Percentiles rank a stretch among this genome's conserved stretches.
Conservation (phyloP, 1,140 invertebrate genomes). For the Eubasilissa regina region DNA sequence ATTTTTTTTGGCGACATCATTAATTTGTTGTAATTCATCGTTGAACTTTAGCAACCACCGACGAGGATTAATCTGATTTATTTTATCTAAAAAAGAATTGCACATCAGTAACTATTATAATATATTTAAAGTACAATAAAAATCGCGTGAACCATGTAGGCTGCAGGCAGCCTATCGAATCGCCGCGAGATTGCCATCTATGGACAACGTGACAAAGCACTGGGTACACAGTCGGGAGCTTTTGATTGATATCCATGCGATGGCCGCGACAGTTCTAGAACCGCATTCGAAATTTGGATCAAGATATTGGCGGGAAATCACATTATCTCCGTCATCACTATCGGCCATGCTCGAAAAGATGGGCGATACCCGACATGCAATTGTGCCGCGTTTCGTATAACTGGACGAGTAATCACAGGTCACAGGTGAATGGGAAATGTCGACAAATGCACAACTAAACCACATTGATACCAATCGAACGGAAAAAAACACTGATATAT, state of each 20-base stretch:
- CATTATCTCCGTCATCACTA: constrained; percentile 40
- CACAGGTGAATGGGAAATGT: too few relatives aligned
- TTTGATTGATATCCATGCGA: constrained; percentile 52
- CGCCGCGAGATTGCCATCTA: constrained; percentile 37
- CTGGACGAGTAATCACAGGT: background rate
- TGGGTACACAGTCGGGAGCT: constrained; percentile 27
- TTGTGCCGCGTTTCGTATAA: constrained; percentile 1
- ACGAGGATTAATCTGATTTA: too few relatives aligned
- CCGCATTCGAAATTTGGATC: constrained; percentile 41
- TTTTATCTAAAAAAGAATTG: too few relatives aligned
- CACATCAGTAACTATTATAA: too few relatives aligned
- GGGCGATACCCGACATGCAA: constrained; percentile 19
- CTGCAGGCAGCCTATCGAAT: constrained; percentile 6
- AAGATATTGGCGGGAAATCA: constrained; percentile 39
- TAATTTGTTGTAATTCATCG: too few relatives aligned
- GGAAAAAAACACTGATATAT: too few relatives aligned
- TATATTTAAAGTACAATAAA: background rate
- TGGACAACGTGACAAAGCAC: constrained; percentile 53
- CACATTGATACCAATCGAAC: too few relatives aligned
- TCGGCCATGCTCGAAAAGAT: constrained; percentile 27
- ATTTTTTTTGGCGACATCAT: too few relatives aligned
- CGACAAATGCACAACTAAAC: too few relatives aligned
- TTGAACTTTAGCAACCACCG: too few relatives aligned
- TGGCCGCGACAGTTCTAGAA: constrained; percentile 47
- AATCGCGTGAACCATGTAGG: background rate